Percentiles rank a stretch among this genome's conserved stretches.
These are phyloP conservation scores for Syritta pipiens DNA, from an alignment of 2,888 invertebrate species.

Conservation along the genomic window DNA sequence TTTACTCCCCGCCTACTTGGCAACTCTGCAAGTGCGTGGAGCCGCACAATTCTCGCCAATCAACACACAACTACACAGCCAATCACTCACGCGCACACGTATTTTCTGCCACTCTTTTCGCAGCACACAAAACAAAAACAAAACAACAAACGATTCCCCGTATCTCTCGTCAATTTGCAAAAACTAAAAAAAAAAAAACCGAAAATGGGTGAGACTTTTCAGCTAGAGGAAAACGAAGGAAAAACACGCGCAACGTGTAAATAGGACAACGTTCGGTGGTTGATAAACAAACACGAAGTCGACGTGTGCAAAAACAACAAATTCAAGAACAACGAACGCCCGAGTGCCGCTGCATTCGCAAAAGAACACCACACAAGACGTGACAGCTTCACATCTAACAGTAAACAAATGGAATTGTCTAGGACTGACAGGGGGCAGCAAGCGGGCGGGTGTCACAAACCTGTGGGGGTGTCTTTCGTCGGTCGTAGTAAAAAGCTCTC, in stretches of 20 bases:
- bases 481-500: conserved; percentile 52
- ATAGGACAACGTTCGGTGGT: conserved; percentile 15
- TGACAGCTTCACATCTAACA: conserved; percentile 42
- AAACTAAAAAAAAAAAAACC: too few species aligned
- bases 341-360: conserved; percentile 11
- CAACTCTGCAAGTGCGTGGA: conserved; percentile 24
- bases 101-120: conserved; percentile 16
- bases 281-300: conserved; percentile 33
- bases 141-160: too few species aligned
- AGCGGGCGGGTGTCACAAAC: too few species aligned
- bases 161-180: too few species aligned
- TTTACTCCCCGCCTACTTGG: too few species aligned
- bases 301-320: conserved; percentile 34
- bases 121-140: conserved; percentile 32
- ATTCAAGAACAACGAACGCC: neutral
- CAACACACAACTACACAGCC: conserved; percentile 19
- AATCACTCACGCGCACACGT: conserved; percentile 1
- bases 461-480: too few species aligned
- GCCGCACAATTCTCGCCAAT: conserved; percentile 13
- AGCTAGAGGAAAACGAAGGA: neutral
- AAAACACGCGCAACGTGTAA: conserved; percentile 10
- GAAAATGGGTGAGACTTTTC: neutral
- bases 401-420: conserved; percentile 48
- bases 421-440: too few species aligned
- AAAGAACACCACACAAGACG: conserved; percentile 1